Conservation (phyloP, 1,140 invertebrate genomes). For the Oscheius sp. region DNA sequence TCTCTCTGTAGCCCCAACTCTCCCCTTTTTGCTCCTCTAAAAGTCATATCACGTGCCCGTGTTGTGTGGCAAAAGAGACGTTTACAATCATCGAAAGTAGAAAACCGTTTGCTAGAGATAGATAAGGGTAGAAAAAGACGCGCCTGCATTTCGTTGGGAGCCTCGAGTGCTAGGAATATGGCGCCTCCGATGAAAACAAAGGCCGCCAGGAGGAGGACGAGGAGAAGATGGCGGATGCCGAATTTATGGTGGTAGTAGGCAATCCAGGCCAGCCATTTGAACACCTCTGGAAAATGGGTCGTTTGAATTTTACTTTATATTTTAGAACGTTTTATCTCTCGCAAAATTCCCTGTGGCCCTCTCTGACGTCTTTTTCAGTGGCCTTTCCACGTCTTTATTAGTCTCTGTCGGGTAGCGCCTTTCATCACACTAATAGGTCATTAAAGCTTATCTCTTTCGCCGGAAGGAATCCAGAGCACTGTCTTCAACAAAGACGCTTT, state of each 20-base stretch:
- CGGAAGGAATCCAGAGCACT: not conserved
- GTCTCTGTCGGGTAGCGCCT: not conserved
- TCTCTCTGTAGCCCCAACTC: too few species aligned
- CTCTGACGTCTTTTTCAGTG: not conserved
- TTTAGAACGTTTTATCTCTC: not conserved
- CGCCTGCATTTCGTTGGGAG: slow-evolving; percentile 23
- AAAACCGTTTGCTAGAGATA: not conserved
- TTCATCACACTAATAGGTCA: too few species aligned
- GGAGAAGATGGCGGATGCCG: slow-evolving; percentile 26
- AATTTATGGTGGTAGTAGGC: slow-evolving; percentile 37
- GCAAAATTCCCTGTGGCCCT: not conserved
- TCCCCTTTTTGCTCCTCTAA: too few species aligned
- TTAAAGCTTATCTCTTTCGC: too few species aligned
- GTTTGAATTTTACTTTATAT: not conserved
- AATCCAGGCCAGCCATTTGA: slow-evolving; percentile 20
- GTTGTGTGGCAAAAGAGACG: not conserved
- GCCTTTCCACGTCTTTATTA: not conserved
- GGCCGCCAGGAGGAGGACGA: slow-evolving; percentile 16
- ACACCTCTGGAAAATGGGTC: slow-evolving; percentile 13
- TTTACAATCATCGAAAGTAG: not conserved
- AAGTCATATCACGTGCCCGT: too few species aligned
- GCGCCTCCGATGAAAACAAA: slow-evolving; percentile 28
- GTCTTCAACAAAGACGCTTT: not conserved
- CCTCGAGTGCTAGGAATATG: slow-evolving; percentile 26
- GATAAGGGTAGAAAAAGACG: too few species aligned